A percentile compares a stretch with the other conserved stretches of the same genome.
These are phyloP conservation scores for Zaprionus bogoriensis DNA, from an alignment of 2,888 invertebrate genomes.

Conservation along the genomic window DNA sequence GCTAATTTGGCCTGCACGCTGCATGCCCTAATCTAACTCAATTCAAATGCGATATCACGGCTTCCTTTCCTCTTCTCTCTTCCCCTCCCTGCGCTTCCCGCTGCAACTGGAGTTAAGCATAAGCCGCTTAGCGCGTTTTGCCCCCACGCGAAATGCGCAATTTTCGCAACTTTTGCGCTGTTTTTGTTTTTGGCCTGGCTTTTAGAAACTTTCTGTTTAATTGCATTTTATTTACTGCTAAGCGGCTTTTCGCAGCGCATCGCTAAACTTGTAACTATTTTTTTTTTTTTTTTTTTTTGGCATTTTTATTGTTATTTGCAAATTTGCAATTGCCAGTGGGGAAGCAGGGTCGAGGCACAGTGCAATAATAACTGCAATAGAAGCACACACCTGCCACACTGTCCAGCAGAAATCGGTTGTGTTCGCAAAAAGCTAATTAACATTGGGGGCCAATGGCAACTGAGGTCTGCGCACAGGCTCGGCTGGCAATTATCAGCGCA, in stretches of 20 bases:
- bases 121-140: background rate
- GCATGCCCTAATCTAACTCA: conserved; percentile 3
- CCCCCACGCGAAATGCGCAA: background rate
- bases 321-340: background rate
- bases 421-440: conserved; percentile 46
- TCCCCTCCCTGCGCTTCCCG: background rate
- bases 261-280: background rate
- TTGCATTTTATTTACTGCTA: conserved; percentile 53
- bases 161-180: background rate
- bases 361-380: no score
- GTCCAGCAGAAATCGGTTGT: conserved; percentile 5
- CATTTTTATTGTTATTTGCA: conserved; percentile 35
- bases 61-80: background rate
- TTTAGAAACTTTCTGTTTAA: conserved; percentile 20
- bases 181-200: background rate
- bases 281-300: conserved; percentile 15
- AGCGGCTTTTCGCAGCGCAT: conserved; percentile 37
- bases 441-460: conserved; percentile 33
- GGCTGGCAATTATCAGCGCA: conserved; percentile 46
- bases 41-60: background rate
- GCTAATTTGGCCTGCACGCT: conserved; percentile 35
- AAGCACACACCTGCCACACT: background rate
- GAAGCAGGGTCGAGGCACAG: no score
- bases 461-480: background rate
- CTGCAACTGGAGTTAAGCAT: no score